Evolutionary conservation across 2,888 invertebrate genomes (phyloP), one percentile per base, ranked within the genome.

Genomic region (Eupithecia insigniata): DNA sequence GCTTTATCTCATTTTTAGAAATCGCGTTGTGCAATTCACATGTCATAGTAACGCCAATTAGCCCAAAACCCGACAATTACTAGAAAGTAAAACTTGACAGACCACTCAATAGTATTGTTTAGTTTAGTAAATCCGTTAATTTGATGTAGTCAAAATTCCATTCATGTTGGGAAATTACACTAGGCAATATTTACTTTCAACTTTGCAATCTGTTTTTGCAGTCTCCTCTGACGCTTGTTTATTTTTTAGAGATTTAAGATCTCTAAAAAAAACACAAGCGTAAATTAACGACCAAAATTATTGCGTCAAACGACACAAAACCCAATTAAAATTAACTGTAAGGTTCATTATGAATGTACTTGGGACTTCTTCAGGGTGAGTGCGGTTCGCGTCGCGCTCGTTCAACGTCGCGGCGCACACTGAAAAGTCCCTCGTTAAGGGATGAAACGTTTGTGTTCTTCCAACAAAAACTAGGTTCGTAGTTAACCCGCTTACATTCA

Each of bases 1-100:
- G 39, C 16, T 69, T 55, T 72, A 12, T 71, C 51, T 65, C 72
- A 74, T 72, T 74, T 74, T 66, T 85, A 87, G 86, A 88, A 88
- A 89, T 83, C 80, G 73, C 66, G 84, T 87, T 88, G 81, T 84
- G 85, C 80, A 88, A 87, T 81, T 80, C 75, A 82, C 81, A 84
- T 85, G 86, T 85, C 85, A 83, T 78, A 77, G 75, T 70, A 72
- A 76, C 82, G 79, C 81, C 84, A 87, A 87, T 85, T 84, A 81
- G 71, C 72, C 58, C 70, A 76, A 71, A 70, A 72, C 82, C 81
- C 81, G 77, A 80, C 82, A 82, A 86, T 86, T 84, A 84, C 80
- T 87, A 84, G 88, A 88, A 88, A 88, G 87, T 85, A 76, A 73
- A 80, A 82, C 82, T 84, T 83, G 86, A 82, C 84, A 82, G 83